Evolutionary conservation across 2,797 vertebrate genomes (phyloP).

Genomic region (Gymnopithys bicolor): DNA sequence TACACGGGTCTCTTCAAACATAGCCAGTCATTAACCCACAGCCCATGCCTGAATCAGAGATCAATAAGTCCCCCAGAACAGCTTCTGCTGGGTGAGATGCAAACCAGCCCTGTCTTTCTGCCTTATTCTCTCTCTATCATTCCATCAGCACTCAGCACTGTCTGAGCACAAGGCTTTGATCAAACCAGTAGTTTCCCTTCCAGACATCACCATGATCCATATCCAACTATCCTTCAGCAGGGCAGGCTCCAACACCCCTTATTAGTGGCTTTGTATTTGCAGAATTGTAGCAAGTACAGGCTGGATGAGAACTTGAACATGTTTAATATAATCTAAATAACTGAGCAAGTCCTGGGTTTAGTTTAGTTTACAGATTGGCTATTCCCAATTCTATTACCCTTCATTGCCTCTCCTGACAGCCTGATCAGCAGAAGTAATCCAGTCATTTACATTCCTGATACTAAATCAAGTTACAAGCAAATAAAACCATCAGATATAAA

Average conservation of each 20-base stretch:
- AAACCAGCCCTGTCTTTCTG: slow-evolving; percentile 44
- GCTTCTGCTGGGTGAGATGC: slow-evolving; percentile 30
- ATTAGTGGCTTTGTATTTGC: slow-evolving; percentile 54
- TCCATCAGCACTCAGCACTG: slow-evolving; percentile 36
- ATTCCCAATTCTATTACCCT: neutral
- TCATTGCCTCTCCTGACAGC: neutral
- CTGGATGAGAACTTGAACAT: slow-evolving; percentile 45
- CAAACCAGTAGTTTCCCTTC: slow-evolving; percentile 64
- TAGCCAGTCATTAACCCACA: neutral
- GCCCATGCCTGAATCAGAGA: slow-evolving; percentile 1
- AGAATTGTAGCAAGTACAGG: slow-evolving; percentile 56
- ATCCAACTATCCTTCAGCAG: slow-evolving; percentile 62
- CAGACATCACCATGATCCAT: slow-evolving; percentile 48
- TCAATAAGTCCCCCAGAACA: slow-evolving; percentile 30
- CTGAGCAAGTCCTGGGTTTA: neutral
- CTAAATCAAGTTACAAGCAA: neutral
- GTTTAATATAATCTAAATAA: slow-evolving; percentile 46
- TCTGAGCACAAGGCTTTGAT: slow-evolving; percentile 53
- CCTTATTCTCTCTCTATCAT: slow-evolving; percentile 36
- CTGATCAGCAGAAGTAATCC: neutral
- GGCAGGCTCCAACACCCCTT: slow-evolving; percentile 55
- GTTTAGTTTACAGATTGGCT: neutral
- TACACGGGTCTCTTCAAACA: neutral
- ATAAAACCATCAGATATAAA: neutral
- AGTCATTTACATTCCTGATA: neutral